These are phyloP conservation scores for Tetragonula clypearis DNA, from an alignment of 1,140 invertebrate species.

Conservation along the genomic window DNA sequence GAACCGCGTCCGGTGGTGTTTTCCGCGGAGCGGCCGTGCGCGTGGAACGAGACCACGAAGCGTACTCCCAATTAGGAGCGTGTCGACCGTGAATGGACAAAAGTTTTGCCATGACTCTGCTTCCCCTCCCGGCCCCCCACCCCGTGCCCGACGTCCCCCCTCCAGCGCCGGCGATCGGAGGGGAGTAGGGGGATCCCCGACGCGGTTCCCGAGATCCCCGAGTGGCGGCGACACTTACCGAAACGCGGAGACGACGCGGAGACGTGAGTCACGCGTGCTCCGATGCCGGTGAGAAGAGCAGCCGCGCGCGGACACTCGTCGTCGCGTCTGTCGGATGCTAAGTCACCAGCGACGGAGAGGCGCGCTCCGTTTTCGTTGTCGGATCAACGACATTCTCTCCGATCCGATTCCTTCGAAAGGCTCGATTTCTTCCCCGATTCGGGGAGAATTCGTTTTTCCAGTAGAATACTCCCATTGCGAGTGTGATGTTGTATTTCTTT, in stretches of 20 bases:
- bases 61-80: constrained; percentile 71
- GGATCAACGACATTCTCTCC: background rate
- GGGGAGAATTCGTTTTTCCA: fast-evolving
- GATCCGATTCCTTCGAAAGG: no score
- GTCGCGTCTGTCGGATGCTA: background rate
- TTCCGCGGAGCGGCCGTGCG: constrained; percentile 60
- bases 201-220: constrained; percentile 77
- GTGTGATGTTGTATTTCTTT: no score
- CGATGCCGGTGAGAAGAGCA: constrained; percentile 28
- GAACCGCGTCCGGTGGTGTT: constrained; percentile 43
- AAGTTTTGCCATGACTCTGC: constrained; percentile 72
- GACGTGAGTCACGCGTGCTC: constrained; percentile 77
- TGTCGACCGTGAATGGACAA: constrained; percentile 76
- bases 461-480: no score
- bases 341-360: background rate
- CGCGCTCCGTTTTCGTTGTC: background rate
- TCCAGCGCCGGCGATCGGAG: constrained; percentile 8
- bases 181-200: constrained; percentile 72
- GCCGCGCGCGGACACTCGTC: constrained; percentile 1
- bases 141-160: background rate
- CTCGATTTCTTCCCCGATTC: fast-evolving
- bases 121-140: constrained; percentile 34
- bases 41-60: constrained; percentile 70
- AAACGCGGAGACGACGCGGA: constrained; percentile 67
- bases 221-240: constrained; percentile 78